Evolutionary conservation across 2,113 vertebrate species (phyloP).

Genomic region (Zapornia atra): DNA sequence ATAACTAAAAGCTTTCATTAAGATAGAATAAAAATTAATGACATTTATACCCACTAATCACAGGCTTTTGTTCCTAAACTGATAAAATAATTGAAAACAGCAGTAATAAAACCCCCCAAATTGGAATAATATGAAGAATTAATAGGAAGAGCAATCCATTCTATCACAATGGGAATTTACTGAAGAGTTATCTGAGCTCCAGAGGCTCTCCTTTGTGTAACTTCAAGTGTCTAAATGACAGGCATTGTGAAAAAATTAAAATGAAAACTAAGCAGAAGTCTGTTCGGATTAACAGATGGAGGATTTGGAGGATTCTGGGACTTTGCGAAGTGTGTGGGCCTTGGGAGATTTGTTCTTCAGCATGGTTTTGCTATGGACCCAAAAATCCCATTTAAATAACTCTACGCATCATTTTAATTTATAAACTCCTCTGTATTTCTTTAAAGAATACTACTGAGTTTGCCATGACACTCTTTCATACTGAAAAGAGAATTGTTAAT

Average conservation of each 20-base stretch:
- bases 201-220: not conserved
- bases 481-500: slow-evolving; percentile 47
- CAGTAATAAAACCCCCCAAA: not conserved
- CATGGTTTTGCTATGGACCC: not conserved
- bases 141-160: not conserved
- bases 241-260: slow-evolving; percentile 16
- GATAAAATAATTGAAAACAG: not conserved
- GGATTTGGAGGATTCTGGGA: slow-evolving; percentile 2
- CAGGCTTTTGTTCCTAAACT: not conserved
- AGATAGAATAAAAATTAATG: not conserved
- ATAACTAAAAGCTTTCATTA: not conserved
- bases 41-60: not conserved
- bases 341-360: slow-evolving; percentile 37
- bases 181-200: not conserved
- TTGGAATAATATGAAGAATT: not conserved
- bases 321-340: not conserved
- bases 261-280: not conserved
- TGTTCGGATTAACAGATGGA: not conserved
- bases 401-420: not conserved
- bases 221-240: not conserved
- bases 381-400: slow-evolving; percentile 25
- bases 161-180: not conserved
- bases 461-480: not conserved
- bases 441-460: not conserved
- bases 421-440: not conserved